phyloP scores from a whole-genome alignment of 2,888 invertebrate species.

The Diarsia brunnea region DNA sequence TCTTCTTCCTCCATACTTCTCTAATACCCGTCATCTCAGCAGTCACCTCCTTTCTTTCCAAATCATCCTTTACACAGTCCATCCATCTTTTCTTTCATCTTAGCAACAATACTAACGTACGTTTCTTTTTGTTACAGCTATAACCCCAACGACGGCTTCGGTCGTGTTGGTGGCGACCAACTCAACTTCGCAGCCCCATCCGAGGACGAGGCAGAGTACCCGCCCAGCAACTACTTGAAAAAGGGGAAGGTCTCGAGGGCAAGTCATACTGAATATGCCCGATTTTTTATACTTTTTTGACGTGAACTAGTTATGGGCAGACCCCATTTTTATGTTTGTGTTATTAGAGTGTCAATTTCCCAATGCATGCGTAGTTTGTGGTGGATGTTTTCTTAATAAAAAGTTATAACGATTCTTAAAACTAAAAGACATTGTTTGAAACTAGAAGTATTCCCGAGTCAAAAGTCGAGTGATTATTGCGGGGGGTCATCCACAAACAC shows the following conservation, averaged over 20 bases:
- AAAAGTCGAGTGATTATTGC: neutral
- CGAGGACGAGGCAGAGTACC: conserved; percentile 94
- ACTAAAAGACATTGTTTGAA: neutral
- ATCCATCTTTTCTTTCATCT: no score
- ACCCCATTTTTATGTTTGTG: conserved; percentile 34
- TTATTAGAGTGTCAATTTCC: conserved; percentile 21
- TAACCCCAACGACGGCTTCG: conserved; percentile 89
- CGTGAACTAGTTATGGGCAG: conserved; percentile 30
- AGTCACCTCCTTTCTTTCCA: no score
- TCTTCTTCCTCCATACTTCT: no score
- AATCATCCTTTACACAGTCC: no score
- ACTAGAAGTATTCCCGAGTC: neutral
- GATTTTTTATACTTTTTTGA: conserved; percentile 70
- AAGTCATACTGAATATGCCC: conserved; percentile 87
- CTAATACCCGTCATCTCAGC: no score
- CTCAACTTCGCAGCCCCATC: conserved; percentile 92
- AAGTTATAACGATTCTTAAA: neutral
- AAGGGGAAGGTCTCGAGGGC: conserved; percentile 93
- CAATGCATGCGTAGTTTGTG: conserved; percentile 6
- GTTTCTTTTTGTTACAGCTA: conserved; percentile 82
- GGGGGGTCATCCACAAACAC: conserved; percentile 43
- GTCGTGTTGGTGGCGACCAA: conserved; percentile 85
- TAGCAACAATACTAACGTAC: conserved; percentile 1
- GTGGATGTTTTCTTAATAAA: conserved; percentile 4
- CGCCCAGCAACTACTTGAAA: conserved; percentile 91